Base-by-base conservation (phyloP, 2,113 vertebrate genomes). In the Misgurnus anguillicaudatus region DNA sequence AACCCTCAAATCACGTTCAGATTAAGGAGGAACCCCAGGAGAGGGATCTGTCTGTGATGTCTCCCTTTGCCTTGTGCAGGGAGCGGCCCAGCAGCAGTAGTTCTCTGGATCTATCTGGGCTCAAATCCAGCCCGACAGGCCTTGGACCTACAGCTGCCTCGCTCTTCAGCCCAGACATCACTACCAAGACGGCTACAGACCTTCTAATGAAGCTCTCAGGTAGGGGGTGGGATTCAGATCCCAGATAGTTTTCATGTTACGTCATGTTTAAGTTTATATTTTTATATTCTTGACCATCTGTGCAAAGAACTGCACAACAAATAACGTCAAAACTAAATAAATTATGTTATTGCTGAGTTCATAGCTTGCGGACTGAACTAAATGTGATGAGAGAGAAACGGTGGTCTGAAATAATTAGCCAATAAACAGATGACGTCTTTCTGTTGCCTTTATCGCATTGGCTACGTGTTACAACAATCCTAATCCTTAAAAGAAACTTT, bases 121-220 rank as follows among this genome's bases (percentile, higher is more conserved):
- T 92, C 77, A 90, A 95, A 67, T 79, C 68, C 53, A 86, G 85
- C 62, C 85, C 86, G 1, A 86, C 87, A 41, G 90, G 89, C 24
- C 86, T 90, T 21, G 79, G 89, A 61, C 81, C 88, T 80, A 93
- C 94, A 82, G 92, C 95, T 14, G 95, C 95, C 58, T 95, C 95
- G 11, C 91, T 98, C 85, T 98, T 99, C 91, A 98, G 95, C 90
- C 95, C 97, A 63, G 97, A 98, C 90, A 98, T 98, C 91, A 96
- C 93, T 73, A 97, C 97, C 86, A 99, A 98, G 94, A 98, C 96
- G 71, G 97, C 97, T 80, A 98, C 98, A 45, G 97, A 99, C 91
- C 95, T 98, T 92, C 97, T 99, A 80, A 98, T 99, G 93, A 98
- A 98, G 92, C 93, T 99, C 83, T 99, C 98, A 92, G 98, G 98